phyloP scores from a whole-genome alignment of 1,140 invertebrate genomes.

The Cydia strobilella region DNA sequence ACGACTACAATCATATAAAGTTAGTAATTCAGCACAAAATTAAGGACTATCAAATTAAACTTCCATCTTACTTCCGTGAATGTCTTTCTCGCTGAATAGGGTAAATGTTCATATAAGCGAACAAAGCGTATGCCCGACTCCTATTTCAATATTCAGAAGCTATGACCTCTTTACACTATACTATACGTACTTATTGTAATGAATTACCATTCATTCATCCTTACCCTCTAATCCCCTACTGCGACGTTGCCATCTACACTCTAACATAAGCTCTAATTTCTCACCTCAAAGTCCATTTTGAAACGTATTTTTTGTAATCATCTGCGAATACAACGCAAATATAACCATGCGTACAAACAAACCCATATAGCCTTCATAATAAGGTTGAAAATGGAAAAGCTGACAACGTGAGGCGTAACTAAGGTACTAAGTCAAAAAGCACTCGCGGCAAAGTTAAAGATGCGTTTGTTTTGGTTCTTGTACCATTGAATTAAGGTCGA shows the following conservation, averaged over 20 bases:
- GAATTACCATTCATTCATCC: conserved; percentile 27
- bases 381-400: not conserved
- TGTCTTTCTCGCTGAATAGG: not conserved
- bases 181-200: conserved; percentile 21
- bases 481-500: conserved; percentile 9
- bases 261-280: not conserved
- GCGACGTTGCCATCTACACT: not conserved
- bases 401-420: not conserved
- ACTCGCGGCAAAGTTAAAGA: conserved; percentile 37
- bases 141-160: conserved; percentile 31
- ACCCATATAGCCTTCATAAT: not conserved
- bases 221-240: conserved; percentile 29
- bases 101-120: conserved; percentile 6
- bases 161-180: conserved; percentile 27
- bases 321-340: not conserved
- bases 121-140: conserved; percentile 12
- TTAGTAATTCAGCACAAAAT: conserved; percentile 2
- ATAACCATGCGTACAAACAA: not conserved
- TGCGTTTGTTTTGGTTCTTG: conserved; percentile 40
- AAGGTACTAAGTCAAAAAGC: conserved; percentile 28
- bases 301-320: conserved; percentile 9
- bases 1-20: not conserved
- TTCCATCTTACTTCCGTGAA: not conserved
- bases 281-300: conserved; percentile 3
- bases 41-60: not conserved